Conservation (phyloP, 1,140 invertebrate genomes). For the Drosophila eugracilis region DNA sequence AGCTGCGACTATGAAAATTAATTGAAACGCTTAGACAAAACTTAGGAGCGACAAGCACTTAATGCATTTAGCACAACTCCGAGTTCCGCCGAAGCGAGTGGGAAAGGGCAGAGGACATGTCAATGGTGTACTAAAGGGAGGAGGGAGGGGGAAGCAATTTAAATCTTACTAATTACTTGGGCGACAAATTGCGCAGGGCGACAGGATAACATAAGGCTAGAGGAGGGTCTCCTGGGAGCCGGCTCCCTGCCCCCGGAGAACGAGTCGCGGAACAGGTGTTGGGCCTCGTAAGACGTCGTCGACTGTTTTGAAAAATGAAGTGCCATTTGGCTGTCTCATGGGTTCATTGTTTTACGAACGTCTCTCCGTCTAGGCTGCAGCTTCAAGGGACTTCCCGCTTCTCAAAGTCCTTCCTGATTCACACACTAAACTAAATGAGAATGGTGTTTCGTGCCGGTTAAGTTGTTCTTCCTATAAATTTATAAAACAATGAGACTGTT, state of each 20-base stretch:
- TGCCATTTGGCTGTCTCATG: slow-evolving; percentile 73
- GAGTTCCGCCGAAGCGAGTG: slow-evolving; percentile 47
- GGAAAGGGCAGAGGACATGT: background rate
- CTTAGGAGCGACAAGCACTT: slow-evolving; percentile 73
- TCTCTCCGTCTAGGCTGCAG: slow-evolving; percentile 20
- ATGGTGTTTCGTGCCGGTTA: too few species aligned
- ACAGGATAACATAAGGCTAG: slow-evolving; percentile 35
- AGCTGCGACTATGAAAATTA: slow-evolving; percentile 72
- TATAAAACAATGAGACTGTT: too few species aligned
- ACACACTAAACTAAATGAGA: too few species aligned
- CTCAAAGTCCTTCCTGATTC: background rate
- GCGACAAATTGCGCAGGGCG: slow-evolving; percentile 80
- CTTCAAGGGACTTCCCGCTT: slow-evolving; percentile 4
- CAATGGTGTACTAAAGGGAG: slow-evolving; percentile 3
- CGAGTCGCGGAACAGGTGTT: slow-evolving; percentile 37
- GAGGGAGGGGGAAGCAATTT: slow-evolving; percentile 74
- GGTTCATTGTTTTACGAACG: slow-evolving; percentile 68
- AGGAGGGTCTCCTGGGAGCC: slow-evolving; percentile 14
- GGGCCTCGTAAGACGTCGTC: slow-evolving; percentile 21
- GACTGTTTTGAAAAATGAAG: slow-evolving; percentile 76
- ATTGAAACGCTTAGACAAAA: slow-evolving; percentile 80
- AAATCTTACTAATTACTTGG: slow-evolving; percentile 85
- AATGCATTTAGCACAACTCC: slow-evolving; percentile 80
- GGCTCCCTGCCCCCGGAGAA: background rate
- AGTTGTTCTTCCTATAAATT: too few species aligned